Base-by-base conservation (phyloP, 1,140 invertebrate genomes). In the Pantala flavescens region DNA sequence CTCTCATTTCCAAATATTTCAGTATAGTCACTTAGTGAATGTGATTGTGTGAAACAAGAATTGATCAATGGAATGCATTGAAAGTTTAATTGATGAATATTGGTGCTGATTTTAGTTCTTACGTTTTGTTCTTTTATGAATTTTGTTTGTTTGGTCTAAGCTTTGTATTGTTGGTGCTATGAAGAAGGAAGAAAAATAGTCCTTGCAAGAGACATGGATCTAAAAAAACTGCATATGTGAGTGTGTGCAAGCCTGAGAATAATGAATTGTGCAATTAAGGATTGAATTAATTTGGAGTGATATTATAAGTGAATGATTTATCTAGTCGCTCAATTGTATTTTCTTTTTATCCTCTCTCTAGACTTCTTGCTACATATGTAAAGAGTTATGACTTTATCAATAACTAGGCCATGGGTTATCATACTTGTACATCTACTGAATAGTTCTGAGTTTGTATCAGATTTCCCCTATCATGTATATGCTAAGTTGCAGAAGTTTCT, bases 81-180 rank as follows among this genome's bases (percentile, higher is more conserved):
- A 21, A 63, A 63, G 49, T 63, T 63, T 7, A 19, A 19, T 63
- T 63, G 49, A 63, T 63, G 49, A 63, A 63, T 63, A 63, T 63
- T 63, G 49, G 49, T 63, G 49, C 49, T 63, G 49, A 16, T 63
- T 63, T 63, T 19, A 63, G 49, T 63, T 63, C n/a, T 63, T 21
- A 16, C 49, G 5, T 21, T 63, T 3, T 36, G 2, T 36, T 36
- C 9, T 36, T 36, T 36, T 2, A 5, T 2, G 9, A 36, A 36
- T 36, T 36, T 36, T 36, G 28, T n/a, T n/a, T n/a, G 16, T 63
- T 63, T 63, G 49, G 49, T 63, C 14, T 7, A 63, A 63, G 49
- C 49, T 63, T 63, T 63, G 49, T 21, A 63, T 63, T 63, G 49
- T 63, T 63, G 49, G 49, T 63, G 49, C 49, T 63, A 63, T 63